A percentile compares a stretch with the other conserved stretches of the same genome.
These are phyloP conservation scores for Antechinus stuartii DNA, from an alignment of 2,113 vertebrate species.

Conservation along the genomic window DNA sequence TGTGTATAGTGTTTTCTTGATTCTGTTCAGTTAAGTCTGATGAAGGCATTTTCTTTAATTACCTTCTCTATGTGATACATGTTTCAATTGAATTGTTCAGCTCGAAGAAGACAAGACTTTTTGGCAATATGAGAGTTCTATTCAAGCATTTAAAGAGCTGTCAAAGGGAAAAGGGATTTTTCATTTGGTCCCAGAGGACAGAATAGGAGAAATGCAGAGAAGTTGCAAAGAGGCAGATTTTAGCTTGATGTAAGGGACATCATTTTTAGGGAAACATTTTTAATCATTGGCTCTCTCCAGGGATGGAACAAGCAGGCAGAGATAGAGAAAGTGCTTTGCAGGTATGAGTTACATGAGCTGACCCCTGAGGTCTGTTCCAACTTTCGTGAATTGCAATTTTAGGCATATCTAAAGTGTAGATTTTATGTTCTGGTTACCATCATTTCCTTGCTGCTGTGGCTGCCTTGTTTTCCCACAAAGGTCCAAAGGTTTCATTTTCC, in stretches of 20 bases:
- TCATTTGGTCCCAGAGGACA: background rate
- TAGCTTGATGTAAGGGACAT: background rate
- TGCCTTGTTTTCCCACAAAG: constrained; percentile 1
- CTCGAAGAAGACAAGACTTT: background rate
- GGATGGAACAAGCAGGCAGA: background rate
- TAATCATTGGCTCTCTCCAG: background rate
- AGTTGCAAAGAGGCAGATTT: background rate
- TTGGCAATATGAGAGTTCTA: background rate
- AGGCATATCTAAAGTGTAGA: background rate
- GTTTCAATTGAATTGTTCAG: background rate
- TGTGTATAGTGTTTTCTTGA: background rate
- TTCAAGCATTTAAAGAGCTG: background rate
- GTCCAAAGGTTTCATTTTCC: no score
- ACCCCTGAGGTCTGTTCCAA: background rate
- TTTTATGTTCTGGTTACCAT: background rate
- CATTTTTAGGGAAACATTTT: background rate
- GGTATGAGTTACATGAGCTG: background rate
- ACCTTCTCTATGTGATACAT: background rate
- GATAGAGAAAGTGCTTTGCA: background rate
- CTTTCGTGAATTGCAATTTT: background rate
- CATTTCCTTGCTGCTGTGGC: constrained; percentile 8
- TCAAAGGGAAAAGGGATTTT: background rate
- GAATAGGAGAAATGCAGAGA: background rate
- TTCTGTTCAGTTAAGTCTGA: background rate
- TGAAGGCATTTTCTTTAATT: background rate